Conservation (phyloP, 2,113 vertebrate species). For the Dermatemys mawii region DNA sequence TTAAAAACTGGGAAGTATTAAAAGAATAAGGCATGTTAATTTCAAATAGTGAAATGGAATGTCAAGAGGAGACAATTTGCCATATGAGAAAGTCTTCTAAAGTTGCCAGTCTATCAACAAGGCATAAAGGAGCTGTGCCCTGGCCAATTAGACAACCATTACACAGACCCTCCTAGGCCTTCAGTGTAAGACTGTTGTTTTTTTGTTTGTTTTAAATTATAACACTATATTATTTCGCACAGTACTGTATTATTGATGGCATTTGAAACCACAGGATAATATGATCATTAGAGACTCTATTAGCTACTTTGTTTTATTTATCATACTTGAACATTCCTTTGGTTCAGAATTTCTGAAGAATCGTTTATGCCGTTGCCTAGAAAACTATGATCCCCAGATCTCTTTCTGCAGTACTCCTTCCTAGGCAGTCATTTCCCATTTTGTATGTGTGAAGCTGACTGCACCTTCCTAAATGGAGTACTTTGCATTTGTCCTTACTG, state of each 20-base stretch:
- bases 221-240: not conserved
- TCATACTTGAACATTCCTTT: not conserved
- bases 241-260: not conserved
- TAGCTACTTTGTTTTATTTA: not conserved
- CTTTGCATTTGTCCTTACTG: no score
- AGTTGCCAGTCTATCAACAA: not conserved
- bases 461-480: no score
- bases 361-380: not conserved
- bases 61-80: not conserved
- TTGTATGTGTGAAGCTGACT: no score
- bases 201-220: not conserved
- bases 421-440: no score
- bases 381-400: not conserved
- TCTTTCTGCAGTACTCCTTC: no score
- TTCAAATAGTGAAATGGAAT: not conserved
- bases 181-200: not conserved
- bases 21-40: not conserved
- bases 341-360: not conserved
- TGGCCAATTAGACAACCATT: not conserved
- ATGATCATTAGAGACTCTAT: no score
- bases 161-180: rapidly evolving
- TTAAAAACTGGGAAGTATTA: not conserved
- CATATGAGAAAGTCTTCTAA: not conserved
- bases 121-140: not conserved
- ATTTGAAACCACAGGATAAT: not conserved